phyloP scores from a whole-genome alignment of 2,113 vertebrate species.

The Albula glossodonta region DNA sequence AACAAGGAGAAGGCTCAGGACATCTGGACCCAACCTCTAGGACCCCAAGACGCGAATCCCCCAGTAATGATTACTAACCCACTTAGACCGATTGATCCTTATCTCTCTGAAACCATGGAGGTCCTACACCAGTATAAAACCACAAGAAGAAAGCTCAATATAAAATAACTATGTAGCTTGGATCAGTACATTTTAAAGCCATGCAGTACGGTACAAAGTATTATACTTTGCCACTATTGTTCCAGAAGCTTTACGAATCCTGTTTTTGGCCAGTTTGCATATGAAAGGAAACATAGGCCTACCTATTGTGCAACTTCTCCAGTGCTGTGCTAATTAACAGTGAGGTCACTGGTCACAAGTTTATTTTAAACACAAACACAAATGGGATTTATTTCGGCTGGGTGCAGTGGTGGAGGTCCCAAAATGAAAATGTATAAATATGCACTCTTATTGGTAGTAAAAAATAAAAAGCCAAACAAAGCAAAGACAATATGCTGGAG shows the following conservation, averaged over 20 bases:
- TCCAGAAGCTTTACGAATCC: neutral
- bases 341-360: neutral
- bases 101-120: conserved; percentile 4
- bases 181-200: neutral
- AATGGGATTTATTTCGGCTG: neutral
- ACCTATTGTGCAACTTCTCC: neutral
- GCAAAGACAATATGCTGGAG: neutral
- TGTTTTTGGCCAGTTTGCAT: neutral
- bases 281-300: neutral
- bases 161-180: neutral
- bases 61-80: conserved; percentile 29
- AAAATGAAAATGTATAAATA: neutral
- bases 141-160: neutral
- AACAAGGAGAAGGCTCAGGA: conserved; percentile 7
- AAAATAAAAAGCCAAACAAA: neutral
- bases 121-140: neutral
- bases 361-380: neutral
- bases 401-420: neutral
- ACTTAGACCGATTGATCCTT: conserved; percentile 12
- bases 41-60: conserved; percentile 2
- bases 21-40: conserved; percentile 25
- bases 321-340: neutral
- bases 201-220: neutral
- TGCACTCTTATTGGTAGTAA: neutral
- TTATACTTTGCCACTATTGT: neutral